phyloP scores from a whole-genome alignment of 2,113 vertebrate species.

The Upupa epops region DNA sequence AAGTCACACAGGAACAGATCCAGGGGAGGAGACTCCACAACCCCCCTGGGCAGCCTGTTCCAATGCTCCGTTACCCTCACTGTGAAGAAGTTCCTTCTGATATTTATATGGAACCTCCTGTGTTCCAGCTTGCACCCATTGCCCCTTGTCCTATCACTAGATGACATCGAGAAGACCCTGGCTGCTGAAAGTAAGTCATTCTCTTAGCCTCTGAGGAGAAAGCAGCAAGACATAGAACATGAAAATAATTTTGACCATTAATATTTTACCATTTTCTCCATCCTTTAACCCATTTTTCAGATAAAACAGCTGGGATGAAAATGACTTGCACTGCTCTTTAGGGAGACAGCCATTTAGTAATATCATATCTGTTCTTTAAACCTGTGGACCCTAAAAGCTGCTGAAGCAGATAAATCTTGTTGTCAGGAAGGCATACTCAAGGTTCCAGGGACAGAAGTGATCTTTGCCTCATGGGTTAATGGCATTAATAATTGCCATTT shows the following conservation, averaged over 20 bases:
- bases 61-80: too few relatives aligned
- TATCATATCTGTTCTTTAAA: constrained; percentile 62
- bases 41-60: too few relatives aligned
- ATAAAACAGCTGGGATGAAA: constrained; percentile 49
- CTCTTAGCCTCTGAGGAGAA: neutral
- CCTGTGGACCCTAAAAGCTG: neutral
- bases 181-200: neutral
- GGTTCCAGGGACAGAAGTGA: constrained; percentile 53
- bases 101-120: too few relatives aligned
- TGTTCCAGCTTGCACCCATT: too few relatives aligned
- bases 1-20: too few relatives aligned
- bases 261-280: neutral
- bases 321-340: constrained; percentile 23
- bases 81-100: too few relatives aligned
- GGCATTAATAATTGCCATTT: constrained; percentile 69
- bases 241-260: constrained; percentile 34
- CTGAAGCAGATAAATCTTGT: constrained; percentile 58
- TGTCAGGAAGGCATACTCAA: constrained; percentile 29
- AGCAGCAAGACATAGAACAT: neutral
- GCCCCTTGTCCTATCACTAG: too few relatives aligned
- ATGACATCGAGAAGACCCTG: too few relatives aligned
- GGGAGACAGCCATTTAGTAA: constrained; percentile 37
- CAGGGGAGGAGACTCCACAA: too few relatives aligned
- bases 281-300: neutral
- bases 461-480: constrained; percentile 65